phyloP scores from a whole-genome alignment of 2,113 vertebrate genomes.

The Coptodon rendalli region DNA sequence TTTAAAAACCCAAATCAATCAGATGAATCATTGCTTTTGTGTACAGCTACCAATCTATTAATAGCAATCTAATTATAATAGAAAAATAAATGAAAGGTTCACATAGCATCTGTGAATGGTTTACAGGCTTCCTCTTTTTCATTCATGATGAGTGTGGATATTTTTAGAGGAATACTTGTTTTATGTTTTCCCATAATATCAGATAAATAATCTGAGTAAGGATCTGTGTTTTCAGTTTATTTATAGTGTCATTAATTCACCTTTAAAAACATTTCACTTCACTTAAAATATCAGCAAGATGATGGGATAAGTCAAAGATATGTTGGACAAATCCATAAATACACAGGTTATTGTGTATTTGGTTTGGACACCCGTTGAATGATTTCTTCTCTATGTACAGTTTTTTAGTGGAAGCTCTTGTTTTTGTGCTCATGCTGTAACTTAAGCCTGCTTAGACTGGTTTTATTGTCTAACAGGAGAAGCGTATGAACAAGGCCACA shows the following conservation, averaged over 20 bases:
- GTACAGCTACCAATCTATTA: background rate
- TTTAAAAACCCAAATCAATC: background rate
- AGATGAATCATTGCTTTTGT: background rate
- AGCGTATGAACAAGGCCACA: conserved; percentile 95
- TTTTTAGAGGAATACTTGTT: background rate
- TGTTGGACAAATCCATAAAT: background rate
- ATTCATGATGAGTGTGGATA: background rate
- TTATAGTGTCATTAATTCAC: background rate
- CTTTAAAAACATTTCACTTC: background rate
- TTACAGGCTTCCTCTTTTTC: background rate
- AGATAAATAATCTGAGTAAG: background rate
- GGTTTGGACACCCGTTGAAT: background rate
- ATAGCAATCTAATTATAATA: background rate
- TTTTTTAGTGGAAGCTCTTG: background rate
- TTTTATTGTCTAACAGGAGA: conserved; percentile 77
- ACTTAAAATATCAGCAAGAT: background rate
- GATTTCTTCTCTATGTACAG: background rate
- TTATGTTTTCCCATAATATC: background rate
- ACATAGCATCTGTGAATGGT: background rate
- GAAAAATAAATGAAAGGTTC: background rate
- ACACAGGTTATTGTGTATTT: background rate
- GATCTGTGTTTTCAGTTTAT: background rate
- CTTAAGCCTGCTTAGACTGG: background rate
- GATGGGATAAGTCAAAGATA: background rate
- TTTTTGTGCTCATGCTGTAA: background rate